Evolutionary conservation across 1,140 invertebrate genomes (phyloP).

Genomic region (Meteorus sp.): DNA sequence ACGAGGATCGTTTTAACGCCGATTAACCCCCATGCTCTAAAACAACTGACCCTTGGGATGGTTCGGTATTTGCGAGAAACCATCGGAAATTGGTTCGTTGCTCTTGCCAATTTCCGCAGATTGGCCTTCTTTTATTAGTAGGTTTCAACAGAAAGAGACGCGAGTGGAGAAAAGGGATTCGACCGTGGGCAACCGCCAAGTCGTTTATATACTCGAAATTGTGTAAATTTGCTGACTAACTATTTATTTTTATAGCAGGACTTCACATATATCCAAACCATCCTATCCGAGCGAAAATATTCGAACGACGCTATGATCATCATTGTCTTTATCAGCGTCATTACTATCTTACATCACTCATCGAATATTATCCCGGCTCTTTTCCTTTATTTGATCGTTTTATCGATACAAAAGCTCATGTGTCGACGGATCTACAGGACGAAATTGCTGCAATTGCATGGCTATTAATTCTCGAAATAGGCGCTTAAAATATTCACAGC

Average conservation of each 20-base stretch:
- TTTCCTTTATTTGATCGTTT: neutral
- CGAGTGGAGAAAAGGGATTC: constrained; percentile 7
- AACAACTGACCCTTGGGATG: constrained; percentile 43
- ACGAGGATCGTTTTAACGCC: constrained; percentile 56
- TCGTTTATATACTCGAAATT: constrained; percentile 51
- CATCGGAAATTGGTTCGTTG: constrained; percentile 55
- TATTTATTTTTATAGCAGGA: constrained; percentile 55
- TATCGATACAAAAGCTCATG: too few relatives aligned
- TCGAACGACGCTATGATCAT: constrained; percentile 45
- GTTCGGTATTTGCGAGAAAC: constrained; percentile 46
- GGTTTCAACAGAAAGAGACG: constrained; percentile 9
- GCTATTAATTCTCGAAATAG: too few relatives aligned
- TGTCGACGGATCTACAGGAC: too few relatives aligned
- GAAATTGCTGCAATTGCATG: too few relatives aligned
- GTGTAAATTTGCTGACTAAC: constrained; percentile 55
- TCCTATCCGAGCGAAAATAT: too few relatives aligned
- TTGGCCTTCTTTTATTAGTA: constrained; percentile 37
- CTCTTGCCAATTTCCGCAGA: constrained; percentile 56
- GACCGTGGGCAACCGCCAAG: constrained; percentile 35
- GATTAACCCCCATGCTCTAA: constrained; percentile 56
- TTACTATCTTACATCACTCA: too few relatives aligned
- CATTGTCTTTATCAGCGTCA: too few relatives aligned
- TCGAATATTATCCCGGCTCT: neutral
- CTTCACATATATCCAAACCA: too few relatives aligned
- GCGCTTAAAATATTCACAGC: too few relatives aligned